Evolutionary conservation across 2,888 invertebrate species (phyloP).

Genomic region (Himalopsyche japonica): DNA sequence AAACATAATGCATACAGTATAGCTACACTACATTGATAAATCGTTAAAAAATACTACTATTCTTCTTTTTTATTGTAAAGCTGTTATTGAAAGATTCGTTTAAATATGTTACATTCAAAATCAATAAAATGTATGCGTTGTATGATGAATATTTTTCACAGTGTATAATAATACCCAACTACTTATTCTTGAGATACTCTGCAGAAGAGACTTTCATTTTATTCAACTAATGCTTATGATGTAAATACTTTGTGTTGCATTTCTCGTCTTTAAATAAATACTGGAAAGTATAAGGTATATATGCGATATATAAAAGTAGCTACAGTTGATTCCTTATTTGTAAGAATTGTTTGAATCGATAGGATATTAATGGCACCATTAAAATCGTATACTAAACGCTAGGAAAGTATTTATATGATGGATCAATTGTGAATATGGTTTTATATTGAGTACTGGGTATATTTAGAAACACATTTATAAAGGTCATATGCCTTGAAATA

Average conservation of each 20-base stretch:
- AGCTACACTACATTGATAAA: too few relatives aligned
- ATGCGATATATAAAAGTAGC: background rate
- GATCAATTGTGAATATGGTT: background rate
- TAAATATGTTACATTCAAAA: too few relatives aligned
- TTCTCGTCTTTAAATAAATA: background rate
- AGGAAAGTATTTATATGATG: background rate
- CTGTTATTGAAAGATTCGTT: too few relatives aligned
- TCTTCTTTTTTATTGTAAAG: too few relatives aligned
- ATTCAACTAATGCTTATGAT: background rate
- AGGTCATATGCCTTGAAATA: too few relatives aligned
- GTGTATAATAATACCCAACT: slow-evolving; percentile 13
- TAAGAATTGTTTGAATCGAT: background rate
- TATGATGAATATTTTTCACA: background rate
- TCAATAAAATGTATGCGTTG: too few relatives aligned
- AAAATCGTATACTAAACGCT: background rate
- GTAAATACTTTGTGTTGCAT: background rate
- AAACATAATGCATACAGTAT: too few relatives aligned
- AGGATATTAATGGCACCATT: background rate
- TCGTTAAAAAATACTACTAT: too few relatives aligned
- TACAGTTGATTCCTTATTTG: background rate
- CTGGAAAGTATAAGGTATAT: background rate
- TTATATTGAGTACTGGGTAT: background rate
- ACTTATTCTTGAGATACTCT: slow-evolving; percentile 26
- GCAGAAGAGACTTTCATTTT: background rate
- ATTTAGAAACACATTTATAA: too few relatives aligned